Base-by-base conservation (phyloP, 2,888 invertebrate species). In the Agelastica alni region DNA sequence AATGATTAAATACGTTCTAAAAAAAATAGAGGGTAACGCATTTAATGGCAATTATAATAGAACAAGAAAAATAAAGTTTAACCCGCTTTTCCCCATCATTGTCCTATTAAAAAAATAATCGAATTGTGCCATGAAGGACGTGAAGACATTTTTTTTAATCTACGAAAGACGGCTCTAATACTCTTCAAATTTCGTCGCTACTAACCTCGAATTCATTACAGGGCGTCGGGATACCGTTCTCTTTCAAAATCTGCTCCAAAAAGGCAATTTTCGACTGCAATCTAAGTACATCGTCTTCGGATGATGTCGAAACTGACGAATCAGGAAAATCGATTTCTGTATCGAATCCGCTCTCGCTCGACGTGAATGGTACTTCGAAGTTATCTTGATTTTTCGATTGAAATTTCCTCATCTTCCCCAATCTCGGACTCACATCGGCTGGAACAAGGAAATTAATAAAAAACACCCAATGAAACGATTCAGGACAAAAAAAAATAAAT, bases 351-450 rank as follows among this genome's bases (percentile, higher is more conserved):
- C 75, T 77, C 54, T 77, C 76, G 60, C 74, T 76, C 2, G 74
- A 73, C 3, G 70, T 66, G 36, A 73, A 70, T 3, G 72, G 73
- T 16, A 72, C 61, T 60, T 80, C 79, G 69, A 64, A 73, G 72
- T 18, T 73, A 64, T 67, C 79, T 71, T 55, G 75, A 72, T 59
- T 59, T 70, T 46, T 74, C 31, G 77, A 76, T 60, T 77, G 78
- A 65, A 80, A 83, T 68, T 82, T 83, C 39, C 85, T 78, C 34
- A 84, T 77, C 74, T 85, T 85, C 14, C 83, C 83, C 56, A 83
- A 68, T 2, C 83, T 75, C 2, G 84, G 84, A 72, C 82, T 84
- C 67, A 76, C 72, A 77, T 81, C 71, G 77, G 81, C 61, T 77
- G 65, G 22, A 22, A 22, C 22, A 7, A 22, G 22, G 7, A 22